Percentiles rank a stretch among this genome's conserved stretches.
phyloP scores from a whole-genome alignment of 2,797 vertebrate species.

The Pampus argenteus region DNA sequence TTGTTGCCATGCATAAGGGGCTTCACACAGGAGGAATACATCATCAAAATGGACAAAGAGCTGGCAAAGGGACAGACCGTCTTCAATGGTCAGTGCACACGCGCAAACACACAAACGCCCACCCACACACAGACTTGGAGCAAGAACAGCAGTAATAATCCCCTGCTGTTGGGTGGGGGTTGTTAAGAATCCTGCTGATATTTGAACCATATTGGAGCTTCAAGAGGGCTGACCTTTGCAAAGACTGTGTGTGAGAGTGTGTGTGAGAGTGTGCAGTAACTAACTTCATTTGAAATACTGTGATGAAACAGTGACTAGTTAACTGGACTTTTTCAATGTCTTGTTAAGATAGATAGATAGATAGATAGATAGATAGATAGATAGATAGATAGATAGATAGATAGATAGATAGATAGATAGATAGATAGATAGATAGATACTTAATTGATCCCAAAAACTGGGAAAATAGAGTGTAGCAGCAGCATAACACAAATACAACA shows the following conservation, averaged over 20 bases:
- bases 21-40: conserved; percentile 74
- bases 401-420: too few species aligned
- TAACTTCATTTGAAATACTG: too few species aligned
- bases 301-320: too few species aligned
- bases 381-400: too few species aligned
- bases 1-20: conserved; percentile 65
- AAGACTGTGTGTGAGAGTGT: conserved; percentile 38
- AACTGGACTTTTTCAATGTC: too few species aligned
- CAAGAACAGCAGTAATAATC: conserved; percentile 59
- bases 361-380: too few species aligned
- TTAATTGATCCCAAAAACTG: too few species aligned
- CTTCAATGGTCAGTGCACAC: conserved; percentile 69
- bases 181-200: conserved; percentile 61
- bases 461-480: too few species aligned
- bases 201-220: conserved; percentile 60
- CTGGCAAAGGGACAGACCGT: conserved; percentile 70
- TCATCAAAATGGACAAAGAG: conserved; percentile 58
- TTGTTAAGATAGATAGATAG: too few species aligned
- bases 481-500: too few species aligned
- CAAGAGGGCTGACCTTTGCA: conserved; percentile 37
- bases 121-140: conserved; percentile 12
- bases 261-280: too few species aligned
- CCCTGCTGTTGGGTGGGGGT: conserved; percentile 63
- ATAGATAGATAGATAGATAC: too few species aligned
- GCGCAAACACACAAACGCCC: conserved; percentile 30